A percentile compares a stretch with the other conserved stretches of the same genome.
phyloP scores from a whole-genome alignment of 1,140 invertebrate species.

The Leptinotarsa texana region DNA sequence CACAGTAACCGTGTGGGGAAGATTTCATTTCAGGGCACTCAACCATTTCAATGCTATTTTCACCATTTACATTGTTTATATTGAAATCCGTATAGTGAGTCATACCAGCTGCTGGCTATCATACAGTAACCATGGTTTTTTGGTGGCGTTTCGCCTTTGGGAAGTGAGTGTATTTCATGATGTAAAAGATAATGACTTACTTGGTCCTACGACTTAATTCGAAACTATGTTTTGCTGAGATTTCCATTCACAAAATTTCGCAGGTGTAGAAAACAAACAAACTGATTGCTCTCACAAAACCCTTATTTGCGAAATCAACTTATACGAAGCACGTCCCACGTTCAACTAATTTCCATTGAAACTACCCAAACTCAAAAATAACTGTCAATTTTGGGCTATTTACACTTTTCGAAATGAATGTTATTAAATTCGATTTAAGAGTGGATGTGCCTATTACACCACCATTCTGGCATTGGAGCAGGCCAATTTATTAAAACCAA shows the following conservation, averaged over 20 bases:
- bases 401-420: conserved; percentile 16
- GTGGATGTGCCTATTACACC: conserved; percentile 8
- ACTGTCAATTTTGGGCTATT: conserved; percentile 16
- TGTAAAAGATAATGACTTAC: no score
- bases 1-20: no score
- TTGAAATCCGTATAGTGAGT: no score
- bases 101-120: no score
- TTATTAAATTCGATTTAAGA: conserved; percentile 24
- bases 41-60: no score
- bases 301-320: background rate
- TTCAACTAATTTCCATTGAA: background rate
- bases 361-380: background rate
- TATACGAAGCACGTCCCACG: no score
- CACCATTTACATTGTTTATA: no score
- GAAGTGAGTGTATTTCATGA: no score
- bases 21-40: no score
- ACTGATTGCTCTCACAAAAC: background rate
- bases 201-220: no score
- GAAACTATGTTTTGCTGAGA: background rate
- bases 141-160: no score
- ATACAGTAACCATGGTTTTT: no score
- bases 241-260: background rate
- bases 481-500: conserved; percentile 32
- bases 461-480: conserved; percentile 17
- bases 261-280: background rate